A percentile compares a stretch with the other conserved stretches of the same genome.
phyloP scores from a whole-genome alignment of 2,113 vertebrate genomes.

The Chauna torquata region DNA sequence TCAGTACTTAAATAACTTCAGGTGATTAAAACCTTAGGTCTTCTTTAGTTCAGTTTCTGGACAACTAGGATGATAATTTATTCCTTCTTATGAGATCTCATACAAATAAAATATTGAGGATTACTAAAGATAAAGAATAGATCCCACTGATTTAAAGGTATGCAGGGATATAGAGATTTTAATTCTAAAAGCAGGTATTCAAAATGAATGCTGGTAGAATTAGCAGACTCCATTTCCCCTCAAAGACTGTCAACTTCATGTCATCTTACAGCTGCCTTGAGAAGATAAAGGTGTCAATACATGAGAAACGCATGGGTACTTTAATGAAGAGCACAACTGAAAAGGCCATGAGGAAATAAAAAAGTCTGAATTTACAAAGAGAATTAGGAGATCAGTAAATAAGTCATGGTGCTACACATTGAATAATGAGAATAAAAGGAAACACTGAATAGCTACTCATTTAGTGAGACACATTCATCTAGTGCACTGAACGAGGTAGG shows the following conservation, averaged over 20 bases:
- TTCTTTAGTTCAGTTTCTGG: not conserved
- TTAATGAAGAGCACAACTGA: not conserved
- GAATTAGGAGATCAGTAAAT: constrained; percentile 62
- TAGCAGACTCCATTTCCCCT: not conserved
- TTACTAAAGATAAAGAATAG: not conserved
- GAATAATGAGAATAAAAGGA: constrained; percentile 52
- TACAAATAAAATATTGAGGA: not conserved
- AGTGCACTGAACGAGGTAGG: not conserved
- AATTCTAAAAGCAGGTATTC: not conserved
- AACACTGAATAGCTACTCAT: constrained; percentile 27
- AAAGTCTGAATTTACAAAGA: constrained; percentile 33
- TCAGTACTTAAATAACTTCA: not conserved
- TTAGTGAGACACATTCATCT: constrained; percentile 39
- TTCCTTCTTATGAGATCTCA: not conserved
- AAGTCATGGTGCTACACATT: not conserved
- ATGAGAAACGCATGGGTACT: not conserved
- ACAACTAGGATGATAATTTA: not conserved
- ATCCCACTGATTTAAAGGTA: not conserved
- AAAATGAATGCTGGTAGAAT: not conserved
- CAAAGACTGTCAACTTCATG: not conserved
- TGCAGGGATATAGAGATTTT: not conserved
- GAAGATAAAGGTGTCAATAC: not conserved
- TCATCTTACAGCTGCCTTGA: not conserved
- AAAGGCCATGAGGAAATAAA: constrained; percentile 8
- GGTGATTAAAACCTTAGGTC: not conserved